A percentile compares a stretch with the other conserved stretches of the same genome.
phyloP scores from a whole-genome alignment of 1,140 invertebrate genomes.

The Zaprionus ornatus region DNA sequence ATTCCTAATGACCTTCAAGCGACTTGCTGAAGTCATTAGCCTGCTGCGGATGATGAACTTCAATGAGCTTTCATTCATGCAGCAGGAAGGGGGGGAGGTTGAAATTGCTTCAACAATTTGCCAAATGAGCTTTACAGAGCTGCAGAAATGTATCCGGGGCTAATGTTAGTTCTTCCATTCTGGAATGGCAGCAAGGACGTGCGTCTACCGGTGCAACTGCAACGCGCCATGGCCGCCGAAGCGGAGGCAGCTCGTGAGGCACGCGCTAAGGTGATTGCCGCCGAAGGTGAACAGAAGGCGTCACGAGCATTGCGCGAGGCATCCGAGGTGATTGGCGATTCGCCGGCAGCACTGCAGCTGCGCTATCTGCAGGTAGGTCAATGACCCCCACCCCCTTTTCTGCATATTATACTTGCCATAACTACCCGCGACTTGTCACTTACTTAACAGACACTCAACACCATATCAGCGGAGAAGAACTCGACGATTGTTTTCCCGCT shows the following conservation, averaged over 20 bases:
- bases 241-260: conserved; percentile 94
- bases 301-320: conserved; percentile 95
- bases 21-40: not conserved
- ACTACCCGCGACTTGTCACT: not conserved
- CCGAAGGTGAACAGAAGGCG: conserved; percentile 95
- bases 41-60: not conserved
- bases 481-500: conserved; percentile 99
- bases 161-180: conserved; percentile 60
- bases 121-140: conserved; percentile 22
- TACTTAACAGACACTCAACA: conserved; percentile 91
- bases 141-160: conserved; percentile 9
- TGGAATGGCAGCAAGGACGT: conserved; percentile 92
- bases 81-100: not conserved
- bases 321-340: conserved; percentile 95
- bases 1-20: conserved; percentile 18
- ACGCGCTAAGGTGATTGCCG: conserved; percentile 91
- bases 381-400: not conserved
- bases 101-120: not conserved
- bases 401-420: not conserved
- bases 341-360: conserved; percentile 94
- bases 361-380: conserved; percentile 81
- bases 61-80: not conserved
- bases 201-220: conserved; percentile 93
- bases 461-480: conserved; percentile 98
- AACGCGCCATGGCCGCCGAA: conserved; percentile 96